Evolutionary conservation across 2,888 invertebrate species (phyloP), one percentile per base, ranked within the genome.

Genomic region (Sphecodes monilicornis): DNA sequence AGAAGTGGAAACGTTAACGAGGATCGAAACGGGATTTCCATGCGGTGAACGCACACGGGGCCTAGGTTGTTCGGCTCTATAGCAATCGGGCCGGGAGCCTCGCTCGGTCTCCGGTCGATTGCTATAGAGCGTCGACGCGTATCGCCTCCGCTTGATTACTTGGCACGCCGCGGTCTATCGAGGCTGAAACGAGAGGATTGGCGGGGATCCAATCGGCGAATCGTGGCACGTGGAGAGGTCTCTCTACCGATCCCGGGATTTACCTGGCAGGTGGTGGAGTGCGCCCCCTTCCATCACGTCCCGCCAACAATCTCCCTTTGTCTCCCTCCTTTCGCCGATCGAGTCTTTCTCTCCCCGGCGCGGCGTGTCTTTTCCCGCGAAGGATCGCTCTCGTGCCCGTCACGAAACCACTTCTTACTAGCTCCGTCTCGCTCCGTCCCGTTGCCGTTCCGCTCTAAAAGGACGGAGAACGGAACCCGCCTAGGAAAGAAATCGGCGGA

Each of bases 141-240:
- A 87, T 87, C 82, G 86, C 76, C 78, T 72, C 83, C 70, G 80
- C 74, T 79, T 84, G 87, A 87, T 87, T 87, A 86, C 84, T 80
- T 82, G 86, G 79, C 86, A 85, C 85, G 85, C 54, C 10, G 36
- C 32, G 66, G 36, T 76, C 77, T 81, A 78, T 78, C 82, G 80
- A 32, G 78, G 39, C 57, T 26, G 69, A 77, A 78, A 85, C 82
- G 74, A 78, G 75, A 29, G 18, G 32, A 87, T 88, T 86, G 90
- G 89, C 90, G 90, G 90, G 90, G 90, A 90, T 85, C 90, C 90
- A 90, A 90, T 90, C 87, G 88, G 90, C 82, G 90, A 78, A 90
- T 88, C 82, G 86, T 88, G 83, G 90, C 90, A 88, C 90, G 87
- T 88, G 88, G 88, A 84, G 90, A 87, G 85, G 80, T 83, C 86